Evolutionary conservation across 2,113 vertebrate genomes (phyloP), one percentile per base, ranked within the genome.

Genomic region (Canis aureus): DNA sequence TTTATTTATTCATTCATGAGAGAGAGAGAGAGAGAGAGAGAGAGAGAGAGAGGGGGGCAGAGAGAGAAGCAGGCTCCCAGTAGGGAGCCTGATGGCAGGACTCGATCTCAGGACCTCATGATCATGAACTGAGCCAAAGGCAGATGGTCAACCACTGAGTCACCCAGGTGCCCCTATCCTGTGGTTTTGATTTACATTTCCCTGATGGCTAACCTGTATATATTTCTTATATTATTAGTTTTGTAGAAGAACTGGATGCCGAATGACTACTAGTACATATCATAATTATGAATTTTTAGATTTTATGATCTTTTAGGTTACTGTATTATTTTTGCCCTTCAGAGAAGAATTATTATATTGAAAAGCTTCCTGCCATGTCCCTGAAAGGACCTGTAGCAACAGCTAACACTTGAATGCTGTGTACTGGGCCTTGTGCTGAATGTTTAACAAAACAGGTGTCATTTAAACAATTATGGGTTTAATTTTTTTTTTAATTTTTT

Each of bases 131-230:
- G 43, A 43, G 43, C 43, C 43, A 43, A 43, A 43, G 43, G 43
- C 43, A 43, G 43, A 43, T 5, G 43, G 43, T 43, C 43, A 43
- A 43, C 43, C 43, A 43, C 43, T 43, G 43, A 43, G 43, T 43
- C 43, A 43, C 43, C 43, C 43, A 43, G 43, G 43, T 43, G 7
- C 43, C 7, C 43, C 43, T 43, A 25, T 62, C 11, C 19, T 74
- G 20, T 71, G 35, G 55, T 60, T 91, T 91, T 82, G 78, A 59
- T 78, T 84, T 60, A 64, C 32, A 89, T 93, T 93, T 89, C 51
- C 29, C 38, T 91, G 35, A 51, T 13, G 38, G 71, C 71, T 35
- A 22, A 79, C 22, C 2, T 60, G 69, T 38, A 15, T 59, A 22
- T 92, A 53, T 89, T 67, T 55, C 49, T 74, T 62, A 66, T 57